phyloP scores from a whole-genome alignment of 2,797 vertebrate species.

The Danio kyathit region DNA sequence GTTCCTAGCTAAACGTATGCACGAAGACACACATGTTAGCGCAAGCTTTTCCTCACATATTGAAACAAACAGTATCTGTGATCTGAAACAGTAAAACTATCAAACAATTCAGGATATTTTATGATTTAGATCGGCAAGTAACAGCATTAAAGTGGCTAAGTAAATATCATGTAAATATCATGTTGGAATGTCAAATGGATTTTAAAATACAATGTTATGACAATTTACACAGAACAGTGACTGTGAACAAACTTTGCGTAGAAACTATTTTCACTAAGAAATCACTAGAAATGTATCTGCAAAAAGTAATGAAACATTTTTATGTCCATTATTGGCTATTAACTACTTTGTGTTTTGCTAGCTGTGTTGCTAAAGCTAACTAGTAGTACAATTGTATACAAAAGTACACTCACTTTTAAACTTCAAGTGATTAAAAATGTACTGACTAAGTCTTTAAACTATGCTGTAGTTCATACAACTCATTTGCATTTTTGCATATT shows the following conservation, averaged over 20 bases:
- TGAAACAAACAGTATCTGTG: slow-evolving; percentile 12
- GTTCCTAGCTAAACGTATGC: slow-evolving; percentile 12
- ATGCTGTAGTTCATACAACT: not conserved
- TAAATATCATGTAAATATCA: too few relatives aligned
- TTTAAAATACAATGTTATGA: too few relatives aligned
- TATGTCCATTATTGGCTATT: too few relatives aligned
- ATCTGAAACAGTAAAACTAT: not conserved
- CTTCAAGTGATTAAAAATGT: not conserved
- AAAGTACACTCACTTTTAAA: not conserved
- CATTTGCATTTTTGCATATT: not conserved
- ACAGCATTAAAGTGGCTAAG: too few relatives aligned
- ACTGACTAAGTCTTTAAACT: not conserved
- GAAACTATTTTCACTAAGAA: too few relatives aligned
- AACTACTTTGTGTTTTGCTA: not conserved
- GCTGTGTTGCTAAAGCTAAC: not conserved
- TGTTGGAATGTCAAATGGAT: too few relatives aligned
- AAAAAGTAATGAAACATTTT: too few relatives aligned
- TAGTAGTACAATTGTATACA: not conserved
- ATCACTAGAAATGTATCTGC: too few relatives aligned
- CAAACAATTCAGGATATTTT: not conserved
- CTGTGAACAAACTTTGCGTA: too few relatives aligned
- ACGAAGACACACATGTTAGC: slow-evolving; percentile 25
- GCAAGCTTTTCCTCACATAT: not conserved
- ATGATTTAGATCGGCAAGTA: not conserved
- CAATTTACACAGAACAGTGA: too few relatives aligned